Percentiles rank a stretch among this genome's conserved stretches.
Conservation (phyloP, 1,140 invertebrate genomes). For the Diuraphis noxia region DNA sequence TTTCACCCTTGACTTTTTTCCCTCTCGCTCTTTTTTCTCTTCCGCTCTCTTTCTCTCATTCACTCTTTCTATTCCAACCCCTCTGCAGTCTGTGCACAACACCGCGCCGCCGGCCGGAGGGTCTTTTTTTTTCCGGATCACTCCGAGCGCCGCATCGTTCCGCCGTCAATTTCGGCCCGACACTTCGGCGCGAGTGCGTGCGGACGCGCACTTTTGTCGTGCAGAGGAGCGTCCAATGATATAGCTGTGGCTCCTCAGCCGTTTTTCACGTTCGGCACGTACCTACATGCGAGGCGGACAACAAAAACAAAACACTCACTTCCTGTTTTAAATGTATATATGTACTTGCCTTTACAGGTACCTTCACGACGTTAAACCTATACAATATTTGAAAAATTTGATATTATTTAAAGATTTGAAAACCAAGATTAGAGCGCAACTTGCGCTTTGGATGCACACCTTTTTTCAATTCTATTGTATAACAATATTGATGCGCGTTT, state of each 20-base stretch:
- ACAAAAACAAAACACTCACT: neutral
- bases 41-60: neutral
- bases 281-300: neutral
- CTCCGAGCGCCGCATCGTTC: neutral
- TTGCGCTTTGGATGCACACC: too few relatives aligned
- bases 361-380: too few relatives aligned
- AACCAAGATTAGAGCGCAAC: too few relatives aligned
- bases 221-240: neutral
- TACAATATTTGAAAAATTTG: too few relatives aligned
- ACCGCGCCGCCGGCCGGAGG: neutral
- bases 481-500: neutral
- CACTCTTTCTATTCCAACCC: neutral
- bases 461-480: too few relatives aligned
- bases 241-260: too few relatives aligned
- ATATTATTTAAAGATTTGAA: too few relatives aligned
- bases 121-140: slow-evolving; percentile 22
- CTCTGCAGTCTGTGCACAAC: neutral
- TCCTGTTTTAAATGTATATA: too few relatives aligned
- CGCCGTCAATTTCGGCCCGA: neutral
- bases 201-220: neutral
- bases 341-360: too few relatives aligned
- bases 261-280: too few relatives aligned
- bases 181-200: neutral
- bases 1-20: slow-evolving; percentile 51
- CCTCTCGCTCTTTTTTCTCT: neutral